Conservation (phyloP, 37 sponge, comb jelly and placozoan species). For the Ianthella basta region DNA sequence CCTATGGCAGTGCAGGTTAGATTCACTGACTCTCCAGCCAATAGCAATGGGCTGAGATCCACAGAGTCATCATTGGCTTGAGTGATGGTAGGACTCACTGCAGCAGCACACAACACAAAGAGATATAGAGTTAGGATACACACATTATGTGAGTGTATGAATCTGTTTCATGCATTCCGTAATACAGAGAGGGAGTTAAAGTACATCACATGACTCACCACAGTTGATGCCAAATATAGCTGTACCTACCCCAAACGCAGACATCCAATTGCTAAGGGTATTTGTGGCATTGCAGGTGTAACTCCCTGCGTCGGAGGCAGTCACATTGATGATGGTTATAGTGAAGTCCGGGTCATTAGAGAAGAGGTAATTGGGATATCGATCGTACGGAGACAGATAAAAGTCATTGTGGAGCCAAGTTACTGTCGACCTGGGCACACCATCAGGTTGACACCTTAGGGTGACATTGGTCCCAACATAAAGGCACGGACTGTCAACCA, state of each 20-base stretch:
- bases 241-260: neutral
- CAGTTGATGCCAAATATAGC: too few species aligned
- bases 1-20: too few species aligned
- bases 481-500: constrained; percentile 6
- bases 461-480: neutral
- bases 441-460: constrained; percentile 36
- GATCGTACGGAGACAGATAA: neutral
- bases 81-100: too few species aligned
- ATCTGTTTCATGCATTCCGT: too few species aligned
- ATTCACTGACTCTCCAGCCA: too few species aligned
- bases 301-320: neutral
- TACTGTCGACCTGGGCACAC: constrained; percentile 39
- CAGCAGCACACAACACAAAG: too few species aligned
- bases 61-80: too few species aligned
- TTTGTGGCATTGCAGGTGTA: constrained; percentile 1
- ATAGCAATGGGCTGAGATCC: too few species aligned
- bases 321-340: neutral
- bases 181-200: too few species aligned
- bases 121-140: too few species aligned
- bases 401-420: neutral
- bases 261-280: neutral
- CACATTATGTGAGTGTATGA: too few species aligned
- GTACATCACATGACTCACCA: too few species aligned
- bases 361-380: neutral
- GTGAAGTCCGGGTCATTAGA: neutral